Base-by-base conservation (phyloP, 2,797 vertebrate genomes). In the Myotis pilosus region DNA sequence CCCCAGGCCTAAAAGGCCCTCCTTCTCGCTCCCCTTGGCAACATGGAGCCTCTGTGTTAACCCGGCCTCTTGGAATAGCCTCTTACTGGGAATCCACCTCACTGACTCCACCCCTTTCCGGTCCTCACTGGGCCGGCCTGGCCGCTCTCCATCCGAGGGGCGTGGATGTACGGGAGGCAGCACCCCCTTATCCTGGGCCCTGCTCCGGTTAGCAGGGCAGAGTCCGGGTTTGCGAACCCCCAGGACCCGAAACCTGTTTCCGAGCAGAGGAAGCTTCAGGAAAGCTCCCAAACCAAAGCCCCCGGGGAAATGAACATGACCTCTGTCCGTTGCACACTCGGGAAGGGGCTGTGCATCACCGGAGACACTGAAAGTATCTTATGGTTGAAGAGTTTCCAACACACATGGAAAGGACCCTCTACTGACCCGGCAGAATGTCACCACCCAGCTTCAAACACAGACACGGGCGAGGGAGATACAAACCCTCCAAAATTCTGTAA, bases 1-100 rank as follows among this genome's bases (percentile, higher is more conserved):
- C 97, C 97, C 97, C 94, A 91, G 96, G 96, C 96, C 96, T 95
- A 91, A 93, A 76, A 90, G 96, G 95, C 92, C 95, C 95, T 97
- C 96, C 92, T 96, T 96, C 97, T 97, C 88, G 33, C 94, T 94
- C 95, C 94, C 96, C 87, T 93, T 94, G 95, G 94, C 57, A 76
- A 97, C 71, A 79, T 97, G 79, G 78, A 97, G 96, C 92, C 92
- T 96, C 96, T 81, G 91, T 92, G 96, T 96, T 97, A 95, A 96
- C 95, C 94, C 91, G 96, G 96, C 96, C 96, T 97, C 94, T 97
- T 71, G 30, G 95, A 95, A 96, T 97, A 97, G 97, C 96, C 96
- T 95, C 96, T 96, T 95, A 87, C 93, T 97, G 97, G 97, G 98
- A 97, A 97, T 92, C 94, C 94, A 89, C 95, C 97, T 97, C 96